Evolutionary conservation across 2,888 invertebrate genomes (phyloP), one percentile per base, ranked within the genome.

Genomic region (Strigamia transsilvanica): DNA sequence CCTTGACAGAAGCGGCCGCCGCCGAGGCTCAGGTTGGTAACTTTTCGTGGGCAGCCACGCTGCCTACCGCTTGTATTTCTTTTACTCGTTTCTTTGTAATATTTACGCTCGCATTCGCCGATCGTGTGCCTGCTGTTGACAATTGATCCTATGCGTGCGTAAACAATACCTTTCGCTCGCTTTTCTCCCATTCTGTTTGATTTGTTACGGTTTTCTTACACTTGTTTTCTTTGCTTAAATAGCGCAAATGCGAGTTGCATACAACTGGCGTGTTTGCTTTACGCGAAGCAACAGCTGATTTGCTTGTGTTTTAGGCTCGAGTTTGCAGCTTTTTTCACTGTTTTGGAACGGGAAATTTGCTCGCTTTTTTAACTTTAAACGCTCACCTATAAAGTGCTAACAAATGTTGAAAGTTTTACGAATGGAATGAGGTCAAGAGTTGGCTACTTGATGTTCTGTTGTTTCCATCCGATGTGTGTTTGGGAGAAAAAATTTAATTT

Each of bases 1-100:
- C 87, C n/a, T 80, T 85, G 32, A 85, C 85, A 23, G 85, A 85
- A 83, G 85, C 85, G 42, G 85, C 85, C 41, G 85, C 85, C 41
- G 85, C 85, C 42, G 85, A 84, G 82, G 83, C 81, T 23, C 82
- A 82, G 81, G 82, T 83, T 21, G 21, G 81, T 81, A 66, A 80
- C 46, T 51, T 51, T 21, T 46, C 21, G 18, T 51, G 51, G 46
- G 7, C 80, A 34, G 46, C 80, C 80, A 61, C 81, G 66, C 61
- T 73, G 81, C 81, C 34, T 79, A 10, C 79, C 34, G 41, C 79
- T 79, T 9, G 79, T 13, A 12, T 79, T 41, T 41, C 34, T n/a
- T 18, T n/a, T 10, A 7, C 12, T 66, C 23, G 18, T 18, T 18
- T 66, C 61, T 66, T 66, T 21, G 9, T 66, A 66, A 66, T 23